Base-by-base conservation (phyloP, 2,113 vertebrate species). In the Onychorhynchus coronatus region DNA sequence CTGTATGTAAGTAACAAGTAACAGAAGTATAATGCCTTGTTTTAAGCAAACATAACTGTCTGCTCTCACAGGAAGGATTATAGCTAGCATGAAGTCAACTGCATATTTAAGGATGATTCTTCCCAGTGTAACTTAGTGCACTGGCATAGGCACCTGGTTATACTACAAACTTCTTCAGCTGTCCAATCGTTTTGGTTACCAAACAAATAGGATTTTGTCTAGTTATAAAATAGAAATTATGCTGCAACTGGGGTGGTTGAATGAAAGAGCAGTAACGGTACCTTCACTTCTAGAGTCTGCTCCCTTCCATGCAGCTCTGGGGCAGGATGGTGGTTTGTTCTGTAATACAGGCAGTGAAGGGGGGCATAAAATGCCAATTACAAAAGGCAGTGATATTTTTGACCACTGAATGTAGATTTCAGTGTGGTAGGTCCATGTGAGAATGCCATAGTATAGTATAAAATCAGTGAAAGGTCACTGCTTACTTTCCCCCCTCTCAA, bases 371-470 rank as follows among this genome's bases (percentile, higher is more conserved):
- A 89, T 79, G 44, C 58, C 78, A 70, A 0, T 74, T 84, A 55
- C 73, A 86, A 50, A 78, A 61, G 39, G 12, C 39, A 39, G 24
- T 72, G 58, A 37, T 83, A 67, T 65, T 91, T 94, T 27, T 76
- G 72, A 62, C 14, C 27, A 16, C 50, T 71, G 62, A 85, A 44
- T 91, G 66, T 74, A 50, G 66, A 82, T 89, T 88, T 94, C 78
- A 39, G 49, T 96, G 89, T 81, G 88, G 85, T 96, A 81, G 92
- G 91, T 96, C 95, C n/a, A n/a, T 93, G 61, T 62, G 53, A 91
- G 88, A 88, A 92, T 75, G 72, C n/a, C 14, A 33, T 22, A 84
- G 19, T 56, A 14, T 52, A 39, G 65, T 52, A 89, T 52, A 80
- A 91, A 93, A 88, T 30, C 52, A 92, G 82, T 77, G 68, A 68